These are phyloP conservation scores for Pachypanchax playfairii DNA, from an alignment of 2,113 vertebrate genomes.

Conservation along the genomic window DNA sequence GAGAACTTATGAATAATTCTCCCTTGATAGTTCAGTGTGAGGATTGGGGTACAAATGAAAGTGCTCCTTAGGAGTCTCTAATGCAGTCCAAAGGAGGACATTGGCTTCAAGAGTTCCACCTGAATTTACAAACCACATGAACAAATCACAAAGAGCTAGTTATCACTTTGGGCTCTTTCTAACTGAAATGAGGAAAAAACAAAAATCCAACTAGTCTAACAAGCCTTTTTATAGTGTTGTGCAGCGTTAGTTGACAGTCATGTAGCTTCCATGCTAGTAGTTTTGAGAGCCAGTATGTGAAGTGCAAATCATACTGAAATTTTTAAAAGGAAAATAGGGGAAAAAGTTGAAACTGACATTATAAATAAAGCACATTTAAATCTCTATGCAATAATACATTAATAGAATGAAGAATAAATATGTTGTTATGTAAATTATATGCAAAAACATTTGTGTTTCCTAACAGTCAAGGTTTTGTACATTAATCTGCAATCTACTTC, in stretches of 20 bases:
- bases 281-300: neutral
- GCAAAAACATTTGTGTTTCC: neutral
- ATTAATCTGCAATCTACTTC: slow-evolving; percentile 17
- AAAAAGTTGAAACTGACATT: neutral
- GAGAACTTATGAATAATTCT: slow-evolving; percentile 9
- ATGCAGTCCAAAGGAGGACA: slow-evolving; percentile 8
- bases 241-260: slow-evolving; percentile 1
- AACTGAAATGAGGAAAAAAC: neutral
- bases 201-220: neutral
- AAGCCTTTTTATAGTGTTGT: neutral
- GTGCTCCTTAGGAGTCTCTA: neutral
- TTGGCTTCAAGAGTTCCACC: neutral
- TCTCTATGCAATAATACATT: neutral
- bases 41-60: neutral
- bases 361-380: neutral
- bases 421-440: neutral
- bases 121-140: slow-evolving; percentile 20
- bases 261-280: neutral
- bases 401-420: neutral
- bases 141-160: slow-evolving; percentile 10
- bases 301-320: neutral
- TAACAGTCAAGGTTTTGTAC: neutral
- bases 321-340: neutral
- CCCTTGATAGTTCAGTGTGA: neutral
- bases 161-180: neutral